phyloP scores from a whole-genome alignment of 2,113 vertebrate species.

The Rissa tridactyla region DNA sequence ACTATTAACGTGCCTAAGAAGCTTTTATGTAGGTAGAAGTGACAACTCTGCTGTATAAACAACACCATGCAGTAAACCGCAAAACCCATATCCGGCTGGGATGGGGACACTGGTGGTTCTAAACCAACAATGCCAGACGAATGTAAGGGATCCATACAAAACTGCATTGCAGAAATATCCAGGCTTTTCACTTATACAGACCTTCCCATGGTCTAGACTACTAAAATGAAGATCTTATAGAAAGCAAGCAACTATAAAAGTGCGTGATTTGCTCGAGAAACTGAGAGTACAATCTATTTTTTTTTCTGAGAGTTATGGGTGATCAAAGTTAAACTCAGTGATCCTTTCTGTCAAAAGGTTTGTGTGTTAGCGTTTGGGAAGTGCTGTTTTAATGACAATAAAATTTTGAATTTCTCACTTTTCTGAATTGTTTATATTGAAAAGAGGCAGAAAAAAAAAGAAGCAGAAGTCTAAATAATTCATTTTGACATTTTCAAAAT shows the following conservation, averaged over 20 bases:
- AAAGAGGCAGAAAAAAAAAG: rapidly evolving
- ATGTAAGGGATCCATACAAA: neutral
- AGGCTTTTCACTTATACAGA: neutral
- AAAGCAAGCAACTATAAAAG: neutral
- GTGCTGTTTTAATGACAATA: neutral
- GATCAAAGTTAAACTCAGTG: neutral
- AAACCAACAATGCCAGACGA: neutral
- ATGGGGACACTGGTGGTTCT: neutral
- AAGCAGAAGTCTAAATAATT: neutral
- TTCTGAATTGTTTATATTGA: neutral
- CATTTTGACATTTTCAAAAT: neutral
- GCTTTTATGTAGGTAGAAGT: neutral
- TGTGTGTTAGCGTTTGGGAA: neutral
- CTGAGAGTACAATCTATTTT: neutral
- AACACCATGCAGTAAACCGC: neutral
- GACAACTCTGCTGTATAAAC: neutral
- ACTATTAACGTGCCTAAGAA: neutral
- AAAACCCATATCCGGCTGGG: neutral
- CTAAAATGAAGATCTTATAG: neutral
- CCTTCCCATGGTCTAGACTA: neutral
- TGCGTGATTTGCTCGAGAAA: neutral
- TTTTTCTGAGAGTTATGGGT: neutral
- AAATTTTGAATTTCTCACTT: neutral
- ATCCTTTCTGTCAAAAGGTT: neutral
- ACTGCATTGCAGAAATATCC: neutral